Evolutionary conservation across 2,113 vertebrate genomes (phyloP).

Genomic region (Campylorhamphus procurvoides): DNA sequence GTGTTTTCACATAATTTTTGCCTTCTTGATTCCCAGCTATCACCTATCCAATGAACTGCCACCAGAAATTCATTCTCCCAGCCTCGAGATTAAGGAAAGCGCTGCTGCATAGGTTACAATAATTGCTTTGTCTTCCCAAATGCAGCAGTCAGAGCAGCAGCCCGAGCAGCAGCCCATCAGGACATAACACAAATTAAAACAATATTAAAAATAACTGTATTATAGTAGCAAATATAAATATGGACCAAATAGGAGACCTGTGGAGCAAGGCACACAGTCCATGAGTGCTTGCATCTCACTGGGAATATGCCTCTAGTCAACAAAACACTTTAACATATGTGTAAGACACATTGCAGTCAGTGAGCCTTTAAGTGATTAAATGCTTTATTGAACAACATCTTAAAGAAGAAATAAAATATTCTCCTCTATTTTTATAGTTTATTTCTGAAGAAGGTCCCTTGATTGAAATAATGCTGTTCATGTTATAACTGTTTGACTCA

Average conservation of each 20-base stretch:
- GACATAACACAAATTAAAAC: neutral
- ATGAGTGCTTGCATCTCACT: neutral
- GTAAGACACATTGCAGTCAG: neutral
- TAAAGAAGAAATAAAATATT: slow-evolving; percentile 11
- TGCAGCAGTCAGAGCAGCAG: neutral
- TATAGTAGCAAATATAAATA: neutral
- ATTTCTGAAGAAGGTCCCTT: neutral
- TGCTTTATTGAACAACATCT: neutral
- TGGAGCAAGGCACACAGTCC: neutral
- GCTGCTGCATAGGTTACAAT: neutral
- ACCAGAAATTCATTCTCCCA: neutral
- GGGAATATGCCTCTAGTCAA: neutral
- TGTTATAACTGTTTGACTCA: neutral
- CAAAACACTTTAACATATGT: neutral
- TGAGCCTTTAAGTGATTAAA: neutral
- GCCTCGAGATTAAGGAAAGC: neutral
- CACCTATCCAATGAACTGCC: neutral
- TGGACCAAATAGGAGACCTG: neutral
- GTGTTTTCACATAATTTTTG: neutral
- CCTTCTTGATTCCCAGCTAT: neutral
- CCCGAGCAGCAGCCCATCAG: neutral
- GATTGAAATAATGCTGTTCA: neutral
- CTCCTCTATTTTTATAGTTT: neutral
- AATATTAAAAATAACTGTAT: neutral
- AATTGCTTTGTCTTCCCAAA: neutral